Evolutionary conservation across 2,797 vertebrate species (phyloP).

Genomic region (Centroberyx gerrardi): DNA sequence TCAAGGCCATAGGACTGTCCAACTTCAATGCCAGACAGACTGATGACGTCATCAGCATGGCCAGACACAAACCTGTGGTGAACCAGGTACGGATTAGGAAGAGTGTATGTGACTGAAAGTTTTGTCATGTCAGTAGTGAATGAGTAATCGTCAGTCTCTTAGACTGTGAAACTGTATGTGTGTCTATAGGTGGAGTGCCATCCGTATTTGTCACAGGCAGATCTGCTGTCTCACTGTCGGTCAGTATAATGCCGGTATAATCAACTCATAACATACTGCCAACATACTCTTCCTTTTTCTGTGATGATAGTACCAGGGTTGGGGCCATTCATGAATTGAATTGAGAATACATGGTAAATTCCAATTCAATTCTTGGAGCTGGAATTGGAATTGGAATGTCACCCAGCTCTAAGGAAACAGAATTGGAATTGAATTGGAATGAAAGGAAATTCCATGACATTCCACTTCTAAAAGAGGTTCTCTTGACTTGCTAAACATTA

Average conservation of each 20-base stretch:
- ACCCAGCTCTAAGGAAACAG: too few relatives aligned
- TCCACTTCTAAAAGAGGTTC: too few relatives aligned
- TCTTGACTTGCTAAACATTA: too few relatives aligned
- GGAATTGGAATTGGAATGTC: too few relatives aligned
- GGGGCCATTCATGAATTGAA: too few relatives aligned
- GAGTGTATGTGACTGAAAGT: background rate
- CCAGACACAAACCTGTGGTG: conserved; percentile 81
- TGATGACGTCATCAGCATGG: conserved; percentile 79
- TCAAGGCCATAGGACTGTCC: conserved; percentile 84
- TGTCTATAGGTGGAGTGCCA: conserved; percentile 84
- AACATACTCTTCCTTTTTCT: background rate
- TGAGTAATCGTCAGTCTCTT: background rate
- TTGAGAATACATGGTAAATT: too few relatives aligned
- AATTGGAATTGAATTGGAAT: too few relatives aligned
- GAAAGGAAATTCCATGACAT: too few relatives aligned
- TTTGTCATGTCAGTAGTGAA: background rate
- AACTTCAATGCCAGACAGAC: conserved; percentile 86
- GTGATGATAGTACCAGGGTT: background rate
- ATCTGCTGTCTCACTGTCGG: conserved; percentile 82
- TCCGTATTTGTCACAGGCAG: conserved; percentile 81
- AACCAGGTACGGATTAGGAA: conserved; percentile 79
- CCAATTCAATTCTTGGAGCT: too few relatives aligned
- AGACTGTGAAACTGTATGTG: background rate
- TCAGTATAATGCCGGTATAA: conserved; percentile 40
- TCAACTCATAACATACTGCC: background rate